Evolutionary conservation across 2,113 vertebrate species (phyloP).

Genomic region (Myotis davidii): DNA sequence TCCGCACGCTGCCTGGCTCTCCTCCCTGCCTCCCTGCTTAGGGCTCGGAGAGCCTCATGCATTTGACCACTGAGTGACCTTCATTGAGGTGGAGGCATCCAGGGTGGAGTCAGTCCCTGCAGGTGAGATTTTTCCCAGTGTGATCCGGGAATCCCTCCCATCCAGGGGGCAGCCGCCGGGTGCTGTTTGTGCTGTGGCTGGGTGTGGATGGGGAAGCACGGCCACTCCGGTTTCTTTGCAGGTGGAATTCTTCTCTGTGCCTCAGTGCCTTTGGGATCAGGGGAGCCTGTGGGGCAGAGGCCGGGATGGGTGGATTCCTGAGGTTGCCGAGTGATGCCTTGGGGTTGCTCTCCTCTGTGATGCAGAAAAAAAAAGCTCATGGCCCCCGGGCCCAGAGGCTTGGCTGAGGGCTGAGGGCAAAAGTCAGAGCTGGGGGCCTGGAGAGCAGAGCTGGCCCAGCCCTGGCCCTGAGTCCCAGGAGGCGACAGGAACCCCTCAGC

Average conservation of each 20-base stretch:
- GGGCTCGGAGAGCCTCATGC: accelerated
- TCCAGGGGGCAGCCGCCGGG: accelerated
- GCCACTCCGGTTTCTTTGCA: too few species aligned
- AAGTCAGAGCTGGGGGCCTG: not conserved
- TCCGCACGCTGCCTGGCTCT: accelerated
- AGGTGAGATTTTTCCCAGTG: too few species aligned
- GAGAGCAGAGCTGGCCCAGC: accelerated
- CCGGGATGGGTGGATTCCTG: not conserved
- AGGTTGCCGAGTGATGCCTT: accelerated
- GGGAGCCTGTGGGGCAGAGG: not conserved
- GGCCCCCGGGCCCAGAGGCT: not conserved
- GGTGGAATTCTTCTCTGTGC: not conserved
- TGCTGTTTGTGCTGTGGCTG: not conserved
- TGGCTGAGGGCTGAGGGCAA: not conserved
- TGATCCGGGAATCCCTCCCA: accelerated
- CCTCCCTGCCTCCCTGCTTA: not conserved
- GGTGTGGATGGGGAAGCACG: accelerated
- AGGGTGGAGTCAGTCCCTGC: not conserved
- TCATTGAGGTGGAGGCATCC: accelerated
- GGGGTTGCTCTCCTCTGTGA: accelerated
- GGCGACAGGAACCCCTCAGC: not conserved
- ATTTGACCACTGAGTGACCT: not conserved
- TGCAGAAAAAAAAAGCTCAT: accelerated
- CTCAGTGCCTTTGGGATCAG: not conserved
- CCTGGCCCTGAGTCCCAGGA: accelerated